phyloP scores from a whole-genome alignment of 2,888 invertebrate genomes.

The Pinctada fucata region DNA sequence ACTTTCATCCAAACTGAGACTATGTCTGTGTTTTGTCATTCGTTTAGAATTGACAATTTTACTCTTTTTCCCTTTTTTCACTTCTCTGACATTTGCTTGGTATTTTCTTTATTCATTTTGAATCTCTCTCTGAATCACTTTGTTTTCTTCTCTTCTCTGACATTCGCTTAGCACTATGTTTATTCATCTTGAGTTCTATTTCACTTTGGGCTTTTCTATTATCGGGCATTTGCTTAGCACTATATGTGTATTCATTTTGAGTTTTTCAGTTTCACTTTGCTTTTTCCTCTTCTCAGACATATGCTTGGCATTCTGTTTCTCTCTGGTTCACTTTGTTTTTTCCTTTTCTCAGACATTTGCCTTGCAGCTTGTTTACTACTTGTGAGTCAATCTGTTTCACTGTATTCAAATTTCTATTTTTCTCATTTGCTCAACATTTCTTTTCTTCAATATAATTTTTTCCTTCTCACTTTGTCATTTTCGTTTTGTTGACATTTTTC shows the following conservation, averaged over 20 bases:
- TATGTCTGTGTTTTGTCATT: neutral
- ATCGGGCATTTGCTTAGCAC: neutral
- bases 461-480: neutral
- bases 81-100: neutral
- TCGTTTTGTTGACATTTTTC: neutral
- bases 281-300: constrained; percentile 10
- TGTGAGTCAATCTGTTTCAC: no score
- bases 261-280: neutral
- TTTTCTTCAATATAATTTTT: constrained; percentile 2
- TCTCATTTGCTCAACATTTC: neutral
- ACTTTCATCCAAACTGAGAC: no score
- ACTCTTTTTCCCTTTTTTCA: neutral
- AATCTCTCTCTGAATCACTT: neutral
- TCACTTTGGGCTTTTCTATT: neutral
- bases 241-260: neutral
- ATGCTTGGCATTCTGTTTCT: neutral
- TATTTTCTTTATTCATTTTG: neutral
- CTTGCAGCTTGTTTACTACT: no score
- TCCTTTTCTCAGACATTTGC: neutral
- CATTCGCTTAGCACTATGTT: neutral
- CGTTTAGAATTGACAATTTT: neutral
- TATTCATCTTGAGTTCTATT: neutral
- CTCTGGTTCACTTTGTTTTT: neutral
- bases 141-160: constrained; percentile 5
- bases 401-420: neutral